Evolutionary conservation across 2,888 invertebrate species (phyloP), one percentile per base, ranked within the genome.

Genomic region (Dioctria linearis): DNA sequence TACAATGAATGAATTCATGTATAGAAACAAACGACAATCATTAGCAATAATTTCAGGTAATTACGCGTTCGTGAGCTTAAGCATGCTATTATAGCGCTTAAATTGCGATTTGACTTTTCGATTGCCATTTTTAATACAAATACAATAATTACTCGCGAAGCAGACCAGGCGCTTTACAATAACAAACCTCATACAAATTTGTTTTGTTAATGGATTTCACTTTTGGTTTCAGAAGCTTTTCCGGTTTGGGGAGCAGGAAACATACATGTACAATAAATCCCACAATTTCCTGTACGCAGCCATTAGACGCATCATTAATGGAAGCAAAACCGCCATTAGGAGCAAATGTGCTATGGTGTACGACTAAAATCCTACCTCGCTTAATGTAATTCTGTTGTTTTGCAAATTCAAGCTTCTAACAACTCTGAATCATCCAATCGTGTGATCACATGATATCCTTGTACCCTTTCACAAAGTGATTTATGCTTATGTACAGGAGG

Each of bases 381-480:
- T 67, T 80, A 80, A 80, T 80, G 80, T 80, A 80, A 80, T 80
- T 80, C 78, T 78, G 75, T 69, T 80, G 80, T 80, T 80, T 80
- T 76, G 73, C 59, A 73, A 73, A 73, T 80, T 76, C 57, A 8
- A 67, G 78, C 57, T 67, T 80, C 66, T 61, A 46, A 66, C 76
- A 13, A 59, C 39, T 67, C 65, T 40, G 13, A 57, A 57, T 49
- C 25, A 63, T 75, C 40, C 39, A 37, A 66, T 51, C 76, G 69
- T 13, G 76, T 67, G 76, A 80, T 73, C 78, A 63, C 78, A 67
- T 67, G 78, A 51, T 57, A 40, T 39, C 4, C 59, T 9, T 4
- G 9, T 25, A 54, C 59, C 42, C 9, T 57, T 73, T 25, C 40
- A 57, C 51, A 5, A 43, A n/a, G 73, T 40, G 73, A 73, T 73